Percentiles rank a stretch among this genome's conserved stretches.
Evolutionary conservation across 2,888 invertebrate species (phyloP).

Genomic region (Euplexia lucipara): DNA sequence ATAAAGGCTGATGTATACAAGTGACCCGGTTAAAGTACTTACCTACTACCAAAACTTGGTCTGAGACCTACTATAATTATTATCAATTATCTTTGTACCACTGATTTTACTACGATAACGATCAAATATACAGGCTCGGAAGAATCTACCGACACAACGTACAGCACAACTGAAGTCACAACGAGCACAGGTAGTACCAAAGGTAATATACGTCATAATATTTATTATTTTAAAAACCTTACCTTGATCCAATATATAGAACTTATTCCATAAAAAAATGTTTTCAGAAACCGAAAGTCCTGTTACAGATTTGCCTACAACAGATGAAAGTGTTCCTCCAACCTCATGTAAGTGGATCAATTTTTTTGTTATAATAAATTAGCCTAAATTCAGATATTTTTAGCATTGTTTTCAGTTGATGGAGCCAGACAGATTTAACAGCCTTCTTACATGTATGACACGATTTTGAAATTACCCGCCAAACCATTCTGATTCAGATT

Average conservation of each 20-base stretch:
- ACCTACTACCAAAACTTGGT: too few species aligned
- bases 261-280: not conserved
- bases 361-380: not conserved
- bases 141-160: constrained; percentile 26
- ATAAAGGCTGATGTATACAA: too few species aligned
- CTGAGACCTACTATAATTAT: too few species aligned
- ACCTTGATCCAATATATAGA: too few species aligned
- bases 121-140: constrained; percentile 16
- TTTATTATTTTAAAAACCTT: too few species aligned
- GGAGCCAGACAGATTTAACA: not conserved
- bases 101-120: constrained; percentile 29
- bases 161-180: constrained; percentile 35
- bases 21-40: too few species aligned
- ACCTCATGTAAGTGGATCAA: constrained; percentile 33
- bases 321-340: constrained; percentile 47
- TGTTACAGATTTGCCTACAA: constrained; percentile 39
- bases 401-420: not conserved
- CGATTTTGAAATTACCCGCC: too few species aligned
- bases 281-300: constrained; percentile 37
- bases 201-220: too few species aligned
- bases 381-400: not conserved
- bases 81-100: not conserved
- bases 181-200: constrained; percentile 30
- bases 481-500: too few species aligned
- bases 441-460: too few species aligned